Evolutionary conservation across 2,888 invertebrate genomes (phyloP).

Genomic region (Monoplex corrugatus): DNA sequence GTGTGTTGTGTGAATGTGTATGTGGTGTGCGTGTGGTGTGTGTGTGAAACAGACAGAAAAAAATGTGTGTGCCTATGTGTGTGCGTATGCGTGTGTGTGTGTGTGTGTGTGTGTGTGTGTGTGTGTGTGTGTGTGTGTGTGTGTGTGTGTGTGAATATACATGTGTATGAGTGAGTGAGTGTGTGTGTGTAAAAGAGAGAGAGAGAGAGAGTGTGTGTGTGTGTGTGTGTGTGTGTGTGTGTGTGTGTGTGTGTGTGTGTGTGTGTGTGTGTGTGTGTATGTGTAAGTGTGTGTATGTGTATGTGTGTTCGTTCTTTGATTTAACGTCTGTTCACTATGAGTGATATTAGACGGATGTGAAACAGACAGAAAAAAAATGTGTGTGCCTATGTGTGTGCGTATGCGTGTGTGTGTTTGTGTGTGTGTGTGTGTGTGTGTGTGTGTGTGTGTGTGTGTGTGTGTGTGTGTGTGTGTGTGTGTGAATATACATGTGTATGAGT

Average conservation of each 20-base stretch:
- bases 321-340: no score
- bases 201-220: no score
- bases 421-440: no score
- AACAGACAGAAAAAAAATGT: no score
- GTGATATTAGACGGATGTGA: no score
- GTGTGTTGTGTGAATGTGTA: background rate
- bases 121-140: background rate
- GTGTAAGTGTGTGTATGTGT: background rate
- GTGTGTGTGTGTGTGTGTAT: background rate
- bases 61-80: background rate
- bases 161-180: background rate
- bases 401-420: background rate
- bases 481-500: no score
- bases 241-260: background rate
- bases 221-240: no score
- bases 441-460: no score
- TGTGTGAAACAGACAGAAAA: no score
- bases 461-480: no score
- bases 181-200: background rate
- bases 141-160: background rate
- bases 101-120: background rate
- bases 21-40: background rate
- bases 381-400: background rate
- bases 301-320: background rate
- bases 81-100: background rate